Evolutionary conservation across 30 jellyfish, hydroid and myxozoan species (phyloP), one percentile per base, ranked within the genome.

Genomic region (Turritopsis dohrnii): DNA sequence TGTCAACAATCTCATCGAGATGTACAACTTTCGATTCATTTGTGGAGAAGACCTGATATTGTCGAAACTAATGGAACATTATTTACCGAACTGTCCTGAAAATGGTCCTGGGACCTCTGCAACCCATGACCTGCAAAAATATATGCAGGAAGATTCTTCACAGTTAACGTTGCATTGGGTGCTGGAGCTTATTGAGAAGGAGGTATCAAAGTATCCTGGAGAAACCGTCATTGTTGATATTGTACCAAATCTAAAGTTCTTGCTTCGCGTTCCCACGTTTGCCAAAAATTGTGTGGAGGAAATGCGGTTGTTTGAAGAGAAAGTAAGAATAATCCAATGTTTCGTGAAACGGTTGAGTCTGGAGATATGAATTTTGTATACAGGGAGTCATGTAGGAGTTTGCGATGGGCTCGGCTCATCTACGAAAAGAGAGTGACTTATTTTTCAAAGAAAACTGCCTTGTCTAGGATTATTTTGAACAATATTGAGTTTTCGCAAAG

Each of bases 241-340:
- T 24, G 86, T 92, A 19, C 98, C 98, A 19, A 92, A 88, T 88
- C 28, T 92, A 92, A 88, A 88, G 81, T 92, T 86, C 53, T 87
- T 92, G 41, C 66, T 85, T 54, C 88, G 86, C 20, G 88, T 65
- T 29, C 88, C 81, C 7, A 60, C 95, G 13, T 82, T 92, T 75
- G 81, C 81, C 25, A 92, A 85, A 79, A 88, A 88, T 28, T 92
- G 96, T 81, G 89, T 71, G 23, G 76, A 65, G 0, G 96, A 92
- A 54, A 84, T 92, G 95, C 76, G 53, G 52, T 41, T 21, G 41
- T 92, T 92, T 85, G 98, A 92, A 72, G 60, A 76, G 41, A 84
- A 84, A 95, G 98, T 92, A 30, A 21, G 29, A 23, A 53, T 18
- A 74, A n/a, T 69, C 19, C 30, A 69, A 7, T 41, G n/a, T n/a